phyloP scores from a whole-genome alignment of 2,888 invertebrate genomes.

The Parnassius smintheus region DNA sequence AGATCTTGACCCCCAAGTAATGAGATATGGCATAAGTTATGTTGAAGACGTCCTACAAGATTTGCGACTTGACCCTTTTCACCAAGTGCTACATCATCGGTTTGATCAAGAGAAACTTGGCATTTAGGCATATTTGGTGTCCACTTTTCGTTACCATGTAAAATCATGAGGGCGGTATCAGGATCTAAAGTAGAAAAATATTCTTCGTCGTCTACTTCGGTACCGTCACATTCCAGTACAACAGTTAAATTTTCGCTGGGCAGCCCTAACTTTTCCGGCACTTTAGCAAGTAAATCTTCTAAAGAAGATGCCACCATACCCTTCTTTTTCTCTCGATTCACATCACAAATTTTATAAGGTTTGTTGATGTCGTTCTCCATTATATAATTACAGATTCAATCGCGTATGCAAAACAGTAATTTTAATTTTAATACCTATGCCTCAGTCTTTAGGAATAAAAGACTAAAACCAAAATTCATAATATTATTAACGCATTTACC shows the following conservation, averaged over 20 bases:
- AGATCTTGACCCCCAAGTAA: constrained; percentile 91
- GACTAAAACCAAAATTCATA: constrained; percentile 15
- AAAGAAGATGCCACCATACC: constrained; percentile 90
- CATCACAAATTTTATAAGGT: constrained; percentile 90
- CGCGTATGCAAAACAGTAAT: neutral
- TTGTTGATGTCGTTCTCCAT: constrained; percentile 83
- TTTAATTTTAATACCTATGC: constrained; percentile 1
- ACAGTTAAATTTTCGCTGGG: constrained; percentile 86
- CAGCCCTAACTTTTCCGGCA: constrained; percentile 86
- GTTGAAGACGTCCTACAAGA: constrained; percentile 88
- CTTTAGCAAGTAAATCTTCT: constrained; percentile 88
- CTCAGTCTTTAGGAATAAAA: constrained; percentile 1
- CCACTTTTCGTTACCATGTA: constrained; percentile 90
- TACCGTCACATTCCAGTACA: constrained; percentile 95
- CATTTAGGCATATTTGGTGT: constrained; percentile 82
- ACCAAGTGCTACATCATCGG: constrained; percentile 77
- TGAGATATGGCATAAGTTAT: constrained; percentile 91
- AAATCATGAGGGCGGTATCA: constrained; percentile 92
- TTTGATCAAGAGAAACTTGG: constrained; percentile 82
- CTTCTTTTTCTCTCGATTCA: constrained; percentile 89
- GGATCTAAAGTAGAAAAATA: constrained; percentile 95
- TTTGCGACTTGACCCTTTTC: constrained; percentile 84
- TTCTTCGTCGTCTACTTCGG: constrained; percentile 97
- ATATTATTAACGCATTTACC: constrained; percentile 9
- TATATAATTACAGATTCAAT: constrained; percentile 33